Base-by-base conservation (phyloP, 2,888 invertebrate genomes). In the Phorcus lineatus region DNA sequence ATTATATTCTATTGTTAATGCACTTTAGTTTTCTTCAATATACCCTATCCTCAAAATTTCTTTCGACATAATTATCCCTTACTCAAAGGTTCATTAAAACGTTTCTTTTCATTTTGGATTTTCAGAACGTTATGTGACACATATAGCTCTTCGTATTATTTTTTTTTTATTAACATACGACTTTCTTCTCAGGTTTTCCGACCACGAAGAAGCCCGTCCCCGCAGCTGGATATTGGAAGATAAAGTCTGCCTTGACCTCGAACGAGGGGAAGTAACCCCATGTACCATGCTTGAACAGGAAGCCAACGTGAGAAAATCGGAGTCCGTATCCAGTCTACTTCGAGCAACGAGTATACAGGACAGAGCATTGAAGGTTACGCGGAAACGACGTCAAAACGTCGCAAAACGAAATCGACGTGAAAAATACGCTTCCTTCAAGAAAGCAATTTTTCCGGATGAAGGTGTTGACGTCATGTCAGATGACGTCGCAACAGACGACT, bases 291-390 rank as follows among this genome's bases (percentile, higher is more conserved):
- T 31, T 2, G 62, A 24, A 11, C 62, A 62, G 11, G 47, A 47
- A 28, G 74, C 9, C 76, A 81, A 74, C 54, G 40, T 81, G 11
- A 62, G 79, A 31, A 81, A 81, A 31, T 74, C 81, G 40, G 74
- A 55, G 54, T 81, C 81, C 11, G 55, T 81, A 28, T 81, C 78
- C 75, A 78, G 78, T 36, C 79, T 81, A 17, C 70, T 81, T 0
- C 75, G 79, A 28, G 40, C 62, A 19, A 78, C 78, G 54, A 81
- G 79, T 76, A 78, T 81, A 53, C 81, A 81, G 76, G 81, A 81
- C 52, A 75, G 78, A 22, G 79, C 81, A 17, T 66, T 81, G 40
- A 76, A 54, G 53, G 75, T 79, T 66, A 81, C 76, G 67, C 24
- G 81, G 24, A 75, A 54, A 40, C 78, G 81, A 0, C 75, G 81